These are phyloP conservation scores for Nymphalis io DNA, from an alignment of 1,140 invertebrate genomes.

Conservation along the genomic window DNA sequence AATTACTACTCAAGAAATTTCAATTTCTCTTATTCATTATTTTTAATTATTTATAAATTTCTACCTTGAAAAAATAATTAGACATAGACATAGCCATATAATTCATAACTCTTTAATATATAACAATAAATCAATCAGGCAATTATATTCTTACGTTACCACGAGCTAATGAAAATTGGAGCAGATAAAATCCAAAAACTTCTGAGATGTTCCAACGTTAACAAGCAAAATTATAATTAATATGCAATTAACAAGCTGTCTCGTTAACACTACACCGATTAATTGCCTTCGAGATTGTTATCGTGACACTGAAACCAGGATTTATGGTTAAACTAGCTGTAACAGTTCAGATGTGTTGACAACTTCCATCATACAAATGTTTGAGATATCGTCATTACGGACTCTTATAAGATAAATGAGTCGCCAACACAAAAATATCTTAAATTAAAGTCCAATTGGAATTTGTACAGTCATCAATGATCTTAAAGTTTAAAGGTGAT, in stretches of 20 bases:
- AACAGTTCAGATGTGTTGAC: background rate
- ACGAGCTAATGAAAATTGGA: background rate
- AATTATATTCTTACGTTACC: background rate
- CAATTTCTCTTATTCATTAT: no score
- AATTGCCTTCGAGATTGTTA: constrained; percentile 7
- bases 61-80: no score
- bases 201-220: background rate
- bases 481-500: no score
- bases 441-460: no score
- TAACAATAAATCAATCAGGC: background rate
- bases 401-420: no score
- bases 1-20: no score
- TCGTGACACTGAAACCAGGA: background rate
- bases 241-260: constrained; percentile 17
- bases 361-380: background rate
- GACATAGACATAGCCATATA: no score
- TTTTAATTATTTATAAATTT: no score
- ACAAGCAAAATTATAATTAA: constrained; percentile 6
- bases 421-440: no score
- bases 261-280: constrained; percentile 19
- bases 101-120: background rate
- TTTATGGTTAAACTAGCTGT: background rate
- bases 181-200: background rate
- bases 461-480: no score
- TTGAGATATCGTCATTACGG: background rate